Conservation (phyloP, 2,797 vertebrate genomes). For the Pseudochaenichthys georgianus region DNA sequence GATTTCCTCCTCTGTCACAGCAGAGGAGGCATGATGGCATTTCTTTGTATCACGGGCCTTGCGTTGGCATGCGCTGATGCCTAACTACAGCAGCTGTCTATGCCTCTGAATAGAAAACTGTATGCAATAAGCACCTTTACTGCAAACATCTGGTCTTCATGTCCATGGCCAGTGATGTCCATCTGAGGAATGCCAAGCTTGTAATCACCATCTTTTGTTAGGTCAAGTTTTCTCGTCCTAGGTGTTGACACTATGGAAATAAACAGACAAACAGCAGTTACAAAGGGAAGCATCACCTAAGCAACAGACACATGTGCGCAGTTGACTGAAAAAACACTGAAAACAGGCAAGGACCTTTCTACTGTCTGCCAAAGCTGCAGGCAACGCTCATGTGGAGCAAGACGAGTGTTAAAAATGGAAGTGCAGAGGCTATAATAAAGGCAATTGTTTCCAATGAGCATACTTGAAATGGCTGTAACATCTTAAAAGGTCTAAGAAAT, state of each 20-base stretch:
- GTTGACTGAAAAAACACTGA: slow-evolving; percentile 59
- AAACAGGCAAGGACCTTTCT: slow-evolving; percentile 42
- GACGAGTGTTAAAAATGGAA: neutral
- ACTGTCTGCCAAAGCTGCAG: slow-evolving; percentile 22
- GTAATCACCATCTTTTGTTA: slow-evolving; percentile 69
- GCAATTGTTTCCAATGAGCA: slow-evolving; percentile 1
- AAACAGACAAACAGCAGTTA: slow-evolving; percentile 65
- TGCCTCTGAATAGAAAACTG: slow-evolving; percentile 28
- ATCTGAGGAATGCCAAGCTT: slow-evolving; percentile 54
- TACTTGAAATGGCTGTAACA: neutral
- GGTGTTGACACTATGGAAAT: slow-evolving; percentile 52
- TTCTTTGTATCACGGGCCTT: slow-evolving; percentile 59
- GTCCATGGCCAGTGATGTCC: slow-evolving; percentile 52
- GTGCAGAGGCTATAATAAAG: neutral
- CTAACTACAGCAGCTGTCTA: slow-evolving; percentile 51
- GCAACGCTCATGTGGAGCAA: slow-evolving; percentile 1
- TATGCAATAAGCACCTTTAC: slow-evolving; percentile 68
- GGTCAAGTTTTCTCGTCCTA: slow-evolving; percentile 47
- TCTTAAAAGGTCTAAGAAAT: neutral
- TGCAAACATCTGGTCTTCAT: slow-evolving; percentile 67
- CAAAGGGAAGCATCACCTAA: slow-evolving; percentile 31
- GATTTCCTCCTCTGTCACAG: slow-evolving; percentile 71
- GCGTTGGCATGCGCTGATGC: slow-evolving; percentile 51
- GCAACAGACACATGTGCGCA: slow-evolving; percentile 28
- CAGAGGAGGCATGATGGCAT: slow-evolving; percentile 74